Conservation (phyloP, 2,888 invertebrate genomes). For the Empis livida region DNA sequence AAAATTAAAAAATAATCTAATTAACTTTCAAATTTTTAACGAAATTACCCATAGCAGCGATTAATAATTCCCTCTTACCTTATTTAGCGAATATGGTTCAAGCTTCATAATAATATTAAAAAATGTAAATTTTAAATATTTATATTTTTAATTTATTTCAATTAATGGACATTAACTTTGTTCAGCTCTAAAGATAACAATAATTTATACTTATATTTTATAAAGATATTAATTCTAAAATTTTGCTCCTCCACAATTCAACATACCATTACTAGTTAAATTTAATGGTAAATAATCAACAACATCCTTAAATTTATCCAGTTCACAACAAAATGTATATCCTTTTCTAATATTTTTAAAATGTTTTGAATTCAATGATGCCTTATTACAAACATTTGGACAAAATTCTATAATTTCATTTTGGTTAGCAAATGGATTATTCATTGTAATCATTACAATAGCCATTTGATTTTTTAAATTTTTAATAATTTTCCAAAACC, state of each 20-base stretch:
- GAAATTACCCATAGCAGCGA: too few species aligned
- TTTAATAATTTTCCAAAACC: conserved; percentile 38
- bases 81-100: too few species aligned
- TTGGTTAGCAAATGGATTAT: conserved; percentile 33
- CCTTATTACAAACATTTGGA: conserved; percentile 16
- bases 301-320: background rate
- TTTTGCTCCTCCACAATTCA: background rate
- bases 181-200: too few species aligned
- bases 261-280: background rate
- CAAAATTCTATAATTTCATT: conserved; percentile 15
- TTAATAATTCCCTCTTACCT: too few species aligned
- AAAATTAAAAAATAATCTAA: too few species aligned
- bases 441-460: conserved; percentile 39
- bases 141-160: too few species aligned
- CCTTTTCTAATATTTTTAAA: conserved; percentile 15
- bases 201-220: too few species aligned
- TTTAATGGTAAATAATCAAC: background rate
- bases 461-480: conserved; percentile 28
- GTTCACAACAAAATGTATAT: conserved; percentile 20
- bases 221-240: too few species aligned
- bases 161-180: too few species aligned
- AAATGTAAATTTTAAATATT: too few species aligned
- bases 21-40: too few species aligned
- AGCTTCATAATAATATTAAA: too few species aligned
- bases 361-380: conserved; percentile 11